Evolutionary conservation across 2,797 vertebrate genomes (phyloP), one percentile per base, ranked within the genome.

Genomic region (Menidia menidia): DNA sequence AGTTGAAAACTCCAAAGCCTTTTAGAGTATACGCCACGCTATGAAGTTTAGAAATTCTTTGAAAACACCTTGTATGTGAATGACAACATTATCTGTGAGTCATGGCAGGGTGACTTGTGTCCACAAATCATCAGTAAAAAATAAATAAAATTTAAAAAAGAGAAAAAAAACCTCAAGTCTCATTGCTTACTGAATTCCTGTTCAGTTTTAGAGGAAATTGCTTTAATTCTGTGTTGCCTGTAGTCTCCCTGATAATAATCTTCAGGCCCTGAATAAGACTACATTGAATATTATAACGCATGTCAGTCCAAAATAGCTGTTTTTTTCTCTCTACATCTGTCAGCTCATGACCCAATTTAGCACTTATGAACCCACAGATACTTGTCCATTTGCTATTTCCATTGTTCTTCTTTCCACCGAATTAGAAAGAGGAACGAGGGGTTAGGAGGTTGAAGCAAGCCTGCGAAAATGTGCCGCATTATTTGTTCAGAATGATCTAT

Each of bases 361-460:
- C 50, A 64, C 73, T 86, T 75, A 68, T 55, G 73, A 65, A 65
- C 60, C 55, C 30, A 15, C 65, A 68, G 71, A 72, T 73, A 67
- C 59, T 6, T 71, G 8, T 64, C 18, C 70, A n/a, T 48, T 39
- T 52, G 25, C 43, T 32, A 48, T 54, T 75, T 52, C 58, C 64
- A 52, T 69, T 59, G 45, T 87, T 83, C 80, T 77, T 70, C 68
- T 86, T 85, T 79, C 77, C 63, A 81, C 31, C 19, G 71, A 42
- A 55, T 67, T 60, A 80, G 50, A 88, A 88, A 83, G 67, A 73
- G 76, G 84, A 85, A 86, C 75, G 39, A 71, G n/a, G 59, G 58
- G 77, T 64, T 79, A 41, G 66, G 75, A 80, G 59, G 42, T 15
- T 58, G 25, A 58, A 45, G 53, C 72, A 70, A 70, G 79, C 44